Evolutionary conservation across 2,113 vertebrate genomes (phyloP).

Genomic region (Tachysurus fulvidraco): DNA sequence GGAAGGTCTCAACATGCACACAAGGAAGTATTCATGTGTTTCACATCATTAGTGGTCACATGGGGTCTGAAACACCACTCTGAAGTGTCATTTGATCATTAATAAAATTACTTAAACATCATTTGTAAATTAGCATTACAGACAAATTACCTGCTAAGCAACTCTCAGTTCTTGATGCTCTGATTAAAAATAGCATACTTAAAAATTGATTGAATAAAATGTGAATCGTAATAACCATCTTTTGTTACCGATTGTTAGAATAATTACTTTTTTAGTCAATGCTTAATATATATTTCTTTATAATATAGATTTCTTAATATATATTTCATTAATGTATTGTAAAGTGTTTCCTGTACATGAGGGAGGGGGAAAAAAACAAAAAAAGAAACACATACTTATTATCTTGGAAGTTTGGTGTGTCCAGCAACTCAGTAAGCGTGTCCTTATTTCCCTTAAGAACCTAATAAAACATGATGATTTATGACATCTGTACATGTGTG

Average conservation of each 20-base stretch:
- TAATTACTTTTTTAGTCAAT: background rate
- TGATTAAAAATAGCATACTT: background rate
- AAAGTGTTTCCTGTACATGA: background rate
- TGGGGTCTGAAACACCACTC: background rate
- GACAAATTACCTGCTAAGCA: background rate
- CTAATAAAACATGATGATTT: conserved; percentile 64
- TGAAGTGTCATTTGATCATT: background rate
- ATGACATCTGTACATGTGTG: background rate
- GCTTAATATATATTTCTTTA: background rate
- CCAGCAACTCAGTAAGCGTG: conserved; percentile 82
- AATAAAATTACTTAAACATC: background rate
- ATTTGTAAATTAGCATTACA: background rate
- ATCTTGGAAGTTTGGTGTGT: conserved; percentile 84
- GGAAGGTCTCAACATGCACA: background rate
- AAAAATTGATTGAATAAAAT: background rate
- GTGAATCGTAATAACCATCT: background rate
- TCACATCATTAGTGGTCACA: background rate
- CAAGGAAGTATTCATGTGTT: background rate
- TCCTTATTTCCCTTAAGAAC: conserved; percentile 86
- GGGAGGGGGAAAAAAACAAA: too few species aligned
- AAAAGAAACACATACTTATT: conserved; percentile 79
- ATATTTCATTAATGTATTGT: background rate
- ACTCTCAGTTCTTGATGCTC: background rate
- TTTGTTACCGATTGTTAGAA: background rate
- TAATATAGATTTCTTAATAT: too few species aligned